Evolutionary conservation across 2,888 invertebrate genomes (phyloP), one percentile per base, ranked within the genome.

Genomic region (Arctia plantaginis): DNA sequence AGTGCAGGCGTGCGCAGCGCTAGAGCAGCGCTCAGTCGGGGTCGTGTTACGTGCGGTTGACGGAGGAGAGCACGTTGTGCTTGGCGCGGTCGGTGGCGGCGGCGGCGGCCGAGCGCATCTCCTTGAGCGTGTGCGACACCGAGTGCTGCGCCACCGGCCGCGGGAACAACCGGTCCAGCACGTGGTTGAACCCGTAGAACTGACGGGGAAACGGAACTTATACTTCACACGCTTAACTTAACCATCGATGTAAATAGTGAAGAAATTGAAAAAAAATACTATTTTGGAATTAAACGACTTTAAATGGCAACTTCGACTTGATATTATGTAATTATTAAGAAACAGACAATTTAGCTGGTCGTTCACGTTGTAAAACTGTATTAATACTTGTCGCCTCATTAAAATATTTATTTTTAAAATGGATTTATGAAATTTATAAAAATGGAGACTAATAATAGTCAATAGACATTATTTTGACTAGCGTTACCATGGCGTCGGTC

Each of bases 51-150:
- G 94, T 91, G 70, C 89, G 92, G 90, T 93, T 93, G 87, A 93
- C 96, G 85, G 90, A 94, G 33, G 93, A 93, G 15, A 95, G 93
- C 6, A 95, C 96, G 86, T 96, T 97, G 72, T 96, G 96, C 87
- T 97, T 98, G 69, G 98, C 98, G 81, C 98, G 96, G 91, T 98
- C 98, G 41, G 97, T 98, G 72, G 98, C 98, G 86, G 97, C 97
- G 88, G 97, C 97, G 1, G 98, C 98, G 0, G 97, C 98, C 77
- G 97, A 97, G 87, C 98, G 98, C 89, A 98, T 95, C 88, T 97
- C 95, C 86, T 94, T 94, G 2, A 96, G 92, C 15, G 95, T 89
- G 88, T 90, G 89, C 27, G 90, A 79, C 78, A 91, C 84, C 1
- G 81, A 74, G 74, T 85, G 78, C 66, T 81, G 82, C 15, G 88